These are phyloP conservation scores for Acipenser oxyrinchus DNA, from an alignment of 2,797 vertebrate genomes.

Conservation along the genomic window DNA sequence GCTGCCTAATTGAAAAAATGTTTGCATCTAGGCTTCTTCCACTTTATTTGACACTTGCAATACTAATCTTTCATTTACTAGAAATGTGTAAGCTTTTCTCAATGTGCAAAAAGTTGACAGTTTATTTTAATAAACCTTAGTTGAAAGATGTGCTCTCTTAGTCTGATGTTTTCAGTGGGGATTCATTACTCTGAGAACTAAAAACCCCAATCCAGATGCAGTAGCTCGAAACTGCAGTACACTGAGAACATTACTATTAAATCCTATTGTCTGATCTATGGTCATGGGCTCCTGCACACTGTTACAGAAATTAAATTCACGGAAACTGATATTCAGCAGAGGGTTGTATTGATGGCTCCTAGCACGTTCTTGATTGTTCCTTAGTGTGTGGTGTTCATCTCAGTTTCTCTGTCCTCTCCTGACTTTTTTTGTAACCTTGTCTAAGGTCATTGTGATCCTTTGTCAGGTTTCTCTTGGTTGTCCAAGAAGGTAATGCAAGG, in stretches of 20 bases:
- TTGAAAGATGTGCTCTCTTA: neutral
- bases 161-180: neutral
- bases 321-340: neutral
- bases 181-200: neutral
- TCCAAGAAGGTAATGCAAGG: constrained; percentile 19
- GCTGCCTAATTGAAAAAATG: too few relatives aligned
- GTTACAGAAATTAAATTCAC: neutral
- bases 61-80: too few relatives aligned
- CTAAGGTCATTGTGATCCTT: constrained; percentile 12
- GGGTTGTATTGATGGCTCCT: neutral
- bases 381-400: neutral
- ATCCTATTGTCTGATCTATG: neutral
- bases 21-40: neutral
- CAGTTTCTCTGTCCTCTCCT: neutral
- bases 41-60: too few relatives aligned
- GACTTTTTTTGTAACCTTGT: constrained; percentile 1
- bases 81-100: too few relatives aligned
- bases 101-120: too few relatives aligned
- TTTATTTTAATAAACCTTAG: too few relatives aligned
- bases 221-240: neutral
- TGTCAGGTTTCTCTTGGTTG: constrained; percentile 7
- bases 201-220: neutral
- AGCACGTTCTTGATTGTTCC: neutral
- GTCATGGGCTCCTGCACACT: neutral
- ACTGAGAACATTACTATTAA: neutral